A percentile compares a stretch with the other conserved stretches of the same genome.
These are phyloP conservation scores for Enteromius paludinosus DNA, from an alignment of 2,797 vertebrate genomes.

Conservation along the genomic window DNA sequence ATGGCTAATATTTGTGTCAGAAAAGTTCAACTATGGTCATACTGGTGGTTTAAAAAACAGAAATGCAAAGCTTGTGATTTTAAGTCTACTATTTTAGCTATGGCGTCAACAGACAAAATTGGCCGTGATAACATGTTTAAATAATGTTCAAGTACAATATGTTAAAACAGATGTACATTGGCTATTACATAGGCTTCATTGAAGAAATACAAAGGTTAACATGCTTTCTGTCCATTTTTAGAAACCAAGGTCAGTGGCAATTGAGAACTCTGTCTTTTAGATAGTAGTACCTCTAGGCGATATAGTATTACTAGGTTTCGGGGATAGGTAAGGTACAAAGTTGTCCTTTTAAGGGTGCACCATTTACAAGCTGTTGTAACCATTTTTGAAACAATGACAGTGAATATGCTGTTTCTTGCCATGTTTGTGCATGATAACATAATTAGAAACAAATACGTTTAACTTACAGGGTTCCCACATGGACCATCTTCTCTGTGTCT, in stretches of 20 bases:
- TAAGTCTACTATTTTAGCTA: neutral
- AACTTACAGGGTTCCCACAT: conserved; percentile 7
- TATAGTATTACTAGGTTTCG: neutral
- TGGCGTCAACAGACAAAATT: neutral
- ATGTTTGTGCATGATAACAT: neutral
- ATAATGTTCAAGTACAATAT: neutral
- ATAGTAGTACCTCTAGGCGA: neutral
- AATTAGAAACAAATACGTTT: neutral
- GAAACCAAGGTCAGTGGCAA: neutral
- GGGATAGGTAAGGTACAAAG: neutral
- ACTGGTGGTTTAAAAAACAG: neutral
- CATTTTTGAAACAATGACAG: neutral
- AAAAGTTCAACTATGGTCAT: neutral
- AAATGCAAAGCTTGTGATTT: neutral
- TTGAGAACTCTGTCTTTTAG: neutral
- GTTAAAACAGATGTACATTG: no score
- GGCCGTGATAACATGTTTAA: neutral
- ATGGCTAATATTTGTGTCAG: neutral
- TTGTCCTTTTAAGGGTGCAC: neutral
- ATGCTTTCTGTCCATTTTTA: neutral
- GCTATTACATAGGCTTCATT: no score
- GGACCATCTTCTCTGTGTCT: conserved; percentile 4
- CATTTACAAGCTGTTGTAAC: neutral
- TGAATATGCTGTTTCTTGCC: neutral
- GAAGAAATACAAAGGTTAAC: neutral